Percentiles rank a stretch among this genome's conserved stretches.
Conservation (phyloP, 2,888 invertebrate species). For the Linhomoeus sp. region DNA sequence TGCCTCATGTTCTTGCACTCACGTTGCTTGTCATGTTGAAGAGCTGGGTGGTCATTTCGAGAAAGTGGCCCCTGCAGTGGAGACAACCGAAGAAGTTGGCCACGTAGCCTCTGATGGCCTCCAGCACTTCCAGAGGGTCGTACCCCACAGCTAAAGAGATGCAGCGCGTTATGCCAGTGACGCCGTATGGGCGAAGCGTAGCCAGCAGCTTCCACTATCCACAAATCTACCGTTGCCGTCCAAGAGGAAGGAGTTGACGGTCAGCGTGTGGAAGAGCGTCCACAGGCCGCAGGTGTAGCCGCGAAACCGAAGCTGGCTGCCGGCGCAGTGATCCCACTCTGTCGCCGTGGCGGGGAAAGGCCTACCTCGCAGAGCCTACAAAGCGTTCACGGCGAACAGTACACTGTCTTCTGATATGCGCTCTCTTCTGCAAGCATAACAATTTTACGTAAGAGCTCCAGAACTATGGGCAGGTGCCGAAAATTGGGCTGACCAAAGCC, state of each 20-base stretch:
- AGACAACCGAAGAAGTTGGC: conserved; percentile 80
- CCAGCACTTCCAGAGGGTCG: conserved; percentile 30
- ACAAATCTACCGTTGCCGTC: no score
- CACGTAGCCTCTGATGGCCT: conserved; percentile 69
- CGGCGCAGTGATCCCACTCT: conserved; percentile 3
- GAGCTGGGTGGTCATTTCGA: conserved; percentile 50
- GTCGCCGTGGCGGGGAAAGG: neutral
- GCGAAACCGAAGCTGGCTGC: conserved; percentile 39
- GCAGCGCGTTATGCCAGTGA: no score
- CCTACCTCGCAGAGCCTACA: no score
- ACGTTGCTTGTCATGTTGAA: conserved; percentile 22
- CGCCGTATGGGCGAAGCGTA: no score
- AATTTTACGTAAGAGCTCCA: no score
- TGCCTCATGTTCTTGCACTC: conserved; percentile 3
- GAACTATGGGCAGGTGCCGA: no score
- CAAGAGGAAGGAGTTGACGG: conserved; percentile 53
- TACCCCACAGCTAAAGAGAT: neutral
- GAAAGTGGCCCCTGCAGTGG: conserved; percentile 71
- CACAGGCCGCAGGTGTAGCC: conserved; percentile 88
- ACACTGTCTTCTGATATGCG: no score
- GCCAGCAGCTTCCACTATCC: no score
- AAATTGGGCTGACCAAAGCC: no score
- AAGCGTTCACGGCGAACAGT: no score
- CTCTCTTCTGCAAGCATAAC: no score
- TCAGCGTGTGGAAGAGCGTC: conserved; percentile 76